These are phyloP conservation scores for Drosophila lutescens DNA, from an alignment of 2,888 invertebrate species.

Conservation along the genomic window DNA sequence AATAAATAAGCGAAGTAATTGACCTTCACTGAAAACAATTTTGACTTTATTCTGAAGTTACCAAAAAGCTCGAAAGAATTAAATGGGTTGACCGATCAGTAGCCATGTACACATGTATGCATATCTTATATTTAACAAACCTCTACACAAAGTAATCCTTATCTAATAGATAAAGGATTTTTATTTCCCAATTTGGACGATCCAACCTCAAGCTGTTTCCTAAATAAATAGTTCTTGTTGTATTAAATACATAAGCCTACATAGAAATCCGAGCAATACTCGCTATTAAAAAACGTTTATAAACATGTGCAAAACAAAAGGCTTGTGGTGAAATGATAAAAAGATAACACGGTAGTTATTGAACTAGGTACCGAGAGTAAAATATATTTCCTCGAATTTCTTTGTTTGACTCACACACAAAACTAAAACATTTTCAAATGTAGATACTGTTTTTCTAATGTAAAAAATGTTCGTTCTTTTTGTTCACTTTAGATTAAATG, in stretches of 20 bases:
- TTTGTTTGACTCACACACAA: no score
- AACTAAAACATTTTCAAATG: no score
- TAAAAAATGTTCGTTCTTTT: no score
- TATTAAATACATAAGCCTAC: slow-evolving; percentile 4
- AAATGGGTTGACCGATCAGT: neutral
- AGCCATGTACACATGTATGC: neutral
- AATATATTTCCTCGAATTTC: no score
- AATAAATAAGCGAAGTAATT: slow-evolving; percentile 11
- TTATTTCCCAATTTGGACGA: neutral
- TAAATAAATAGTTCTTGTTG: neutral
- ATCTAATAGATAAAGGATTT: neutral
- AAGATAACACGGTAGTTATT: slow-evolving; percentile 16
- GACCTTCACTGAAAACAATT: slow-evolving; percentile 15
- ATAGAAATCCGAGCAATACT: slow-evolving; percentile 12
- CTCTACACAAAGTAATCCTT: neutral
- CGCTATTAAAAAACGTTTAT: slow-evolving; percentile 11
- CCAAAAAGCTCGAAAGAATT: neutral
- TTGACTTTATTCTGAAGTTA: neutral
- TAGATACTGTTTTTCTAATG: no score
- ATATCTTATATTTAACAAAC: neutral
- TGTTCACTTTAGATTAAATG: no score
- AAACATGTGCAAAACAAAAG: slow-evolving; percentile 58
- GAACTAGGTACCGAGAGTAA: neutral
- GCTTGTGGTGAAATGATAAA: slow-evolving; percentile 59
- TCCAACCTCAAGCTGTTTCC: slow-evolving; percentile 1